Evolutionary conservation across 2,888 invertebrate species (phyloP).

Genomic region (Lasioglossum pauxillum): DNA sequence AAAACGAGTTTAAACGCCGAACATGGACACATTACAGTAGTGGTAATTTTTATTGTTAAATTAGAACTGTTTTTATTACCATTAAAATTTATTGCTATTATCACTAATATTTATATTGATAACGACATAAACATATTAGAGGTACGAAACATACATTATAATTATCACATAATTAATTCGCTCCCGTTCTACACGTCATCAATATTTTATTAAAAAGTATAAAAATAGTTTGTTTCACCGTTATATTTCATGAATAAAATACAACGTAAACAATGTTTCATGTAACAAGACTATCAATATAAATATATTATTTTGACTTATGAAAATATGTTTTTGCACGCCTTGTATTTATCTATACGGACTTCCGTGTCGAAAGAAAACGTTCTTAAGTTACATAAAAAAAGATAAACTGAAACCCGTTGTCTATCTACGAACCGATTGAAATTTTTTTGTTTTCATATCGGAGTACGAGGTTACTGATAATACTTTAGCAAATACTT

Average conservation of each 20-base stretch:
- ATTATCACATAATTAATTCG: not conserved
- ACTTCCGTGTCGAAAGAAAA: not conserved
- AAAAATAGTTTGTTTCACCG: not conserved
- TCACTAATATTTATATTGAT: not conserved
- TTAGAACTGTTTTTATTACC: not conserved
- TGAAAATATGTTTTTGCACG: conserved; percentile 41
- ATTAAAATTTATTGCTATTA: not conserved
- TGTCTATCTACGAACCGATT: not conserved
- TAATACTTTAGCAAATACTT: not conserved
- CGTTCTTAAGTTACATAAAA: not conserved
- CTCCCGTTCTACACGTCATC: not conserved
- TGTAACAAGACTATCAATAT: conserved; percentile 25
- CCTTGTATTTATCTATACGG: not conserved
- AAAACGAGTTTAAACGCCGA: too few relatives aligned
- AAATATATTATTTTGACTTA: conserved; percentile 39
- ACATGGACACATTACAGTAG: too few relatives aligned
- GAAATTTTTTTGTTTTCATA: not conserved
- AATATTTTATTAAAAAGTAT: not conserved
- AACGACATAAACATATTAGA: not conserved
- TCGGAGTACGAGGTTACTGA: not conserved
- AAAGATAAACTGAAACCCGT: not conserved
- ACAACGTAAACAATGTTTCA: conserved; percentile 15
- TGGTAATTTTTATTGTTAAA: not conserved
- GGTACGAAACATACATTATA: not conserved
- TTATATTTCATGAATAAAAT: conserved; percentile 13